Conservation (phyloP, 64 coral and sea anemone species). For the Catalaphyllia jardinei region DNA sequence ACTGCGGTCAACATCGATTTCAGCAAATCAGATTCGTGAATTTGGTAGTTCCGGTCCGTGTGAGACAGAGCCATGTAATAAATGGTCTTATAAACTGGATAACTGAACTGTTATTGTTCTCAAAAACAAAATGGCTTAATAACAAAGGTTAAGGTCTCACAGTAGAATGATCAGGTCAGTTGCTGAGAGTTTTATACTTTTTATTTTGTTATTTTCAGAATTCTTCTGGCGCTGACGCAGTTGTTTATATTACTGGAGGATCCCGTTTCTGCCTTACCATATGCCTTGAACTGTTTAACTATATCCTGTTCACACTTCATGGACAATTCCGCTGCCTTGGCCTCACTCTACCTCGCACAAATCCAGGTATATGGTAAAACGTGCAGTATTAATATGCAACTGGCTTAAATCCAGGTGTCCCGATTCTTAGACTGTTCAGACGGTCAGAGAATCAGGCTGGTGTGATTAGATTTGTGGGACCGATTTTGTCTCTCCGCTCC, state of each 20-base stretch:
- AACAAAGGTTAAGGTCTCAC: background rate
- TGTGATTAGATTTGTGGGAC: no score
- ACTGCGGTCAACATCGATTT: no score
- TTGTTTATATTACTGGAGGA: conserved; percentile 69
- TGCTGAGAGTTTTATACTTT: background rate
- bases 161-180: background rate
- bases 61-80: no score
- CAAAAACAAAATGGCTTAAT: no score
- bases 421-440: no score
- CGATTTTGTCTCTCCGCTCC: no score
- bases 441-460: no score
- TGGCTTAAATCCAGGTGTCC: no score
- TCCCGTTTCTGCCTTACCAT: conserved; percentile 72
- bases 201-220: conserved; percentile 15
- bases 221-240: conserved; percentile 63
- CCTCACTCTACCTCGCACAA: conserved; percentile 78
- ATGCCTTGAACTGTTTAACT: conserved; percentile 79
- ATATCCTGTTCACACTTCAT: conserved; percentile 68
- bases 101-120: no score
- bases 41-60: no score
- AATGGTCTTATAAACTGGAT: no score
- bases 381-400: background rate
- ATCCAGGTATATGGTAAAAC: conserved; percentile 68
- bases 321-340: conserved; percentile 65
- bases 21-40: no score